phyloP scores from a whole-genome alignment of 2,113 vertebrate genomes.

The Ploceus nigricollis region DNA sequence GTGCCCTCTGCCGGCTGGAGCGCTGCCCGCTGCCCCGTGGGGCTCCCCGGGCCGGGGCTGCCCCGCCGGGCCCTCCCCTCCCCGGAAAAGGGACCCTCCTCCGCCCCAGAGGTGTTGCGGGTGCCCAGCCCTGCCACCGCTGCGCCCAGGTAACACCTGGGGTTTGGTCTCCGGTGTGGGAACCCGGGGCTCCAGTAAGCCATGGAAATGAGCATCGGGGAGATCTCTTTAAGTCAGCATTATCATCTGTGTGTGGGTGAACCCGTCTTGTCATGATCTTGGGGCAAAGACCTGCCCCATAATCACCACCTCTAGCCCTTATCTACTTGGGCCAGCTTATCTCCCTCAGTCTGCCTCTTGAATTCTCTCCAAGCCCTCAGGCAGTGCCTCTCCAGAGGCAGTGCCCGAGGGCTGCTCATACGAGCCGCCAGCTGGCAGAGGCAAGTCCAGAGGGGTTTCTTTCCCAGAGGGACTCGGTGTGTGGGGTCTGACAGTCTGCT shows the following conservation, averaged over 20 bases:
- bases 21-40: not conserved
- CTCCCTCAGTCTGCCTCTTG: constrained; percentile 25
- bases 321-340: constrained; percentile 32
- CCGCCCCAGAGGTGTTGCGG: rapidly evolving
- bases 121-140: not conserved
- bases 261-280: constrained; percentile 45
- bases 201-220: constrained; percentile 38
- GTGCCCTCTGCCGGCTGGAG: constrained; percentile 13
- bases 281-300: constrained; percentile 48
- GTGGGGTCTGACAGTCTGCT: constrained; percentile 2
- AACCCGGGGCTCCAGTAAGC: not conserved
- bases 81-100: not conserved
- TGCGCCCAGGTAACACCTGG: not conserved
- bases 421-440: constrained; percentile 17
- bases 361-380: constrained; percentile 5
- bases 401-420: constrained; percentile 12
- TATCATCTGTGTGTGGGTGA: constrained; percentile 46
- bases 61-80: rapidly evolving
- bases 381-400: constrained; percentile 27
- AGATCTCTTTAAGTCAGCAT: constrained; percentile 52
- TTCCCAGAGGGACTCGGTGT: not conserved
- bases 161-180: not conserved
- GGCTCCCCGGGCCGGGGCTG: rapidly evolving
- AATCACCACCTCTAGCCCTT: constrained; percentile 51
- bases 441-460: not conserved